These are phyloP conservation scores for Tamandua tetradactyla DNA, from an alignment of 2,797 vertebrate genomes.

Conservation along the genomic window DNA sequence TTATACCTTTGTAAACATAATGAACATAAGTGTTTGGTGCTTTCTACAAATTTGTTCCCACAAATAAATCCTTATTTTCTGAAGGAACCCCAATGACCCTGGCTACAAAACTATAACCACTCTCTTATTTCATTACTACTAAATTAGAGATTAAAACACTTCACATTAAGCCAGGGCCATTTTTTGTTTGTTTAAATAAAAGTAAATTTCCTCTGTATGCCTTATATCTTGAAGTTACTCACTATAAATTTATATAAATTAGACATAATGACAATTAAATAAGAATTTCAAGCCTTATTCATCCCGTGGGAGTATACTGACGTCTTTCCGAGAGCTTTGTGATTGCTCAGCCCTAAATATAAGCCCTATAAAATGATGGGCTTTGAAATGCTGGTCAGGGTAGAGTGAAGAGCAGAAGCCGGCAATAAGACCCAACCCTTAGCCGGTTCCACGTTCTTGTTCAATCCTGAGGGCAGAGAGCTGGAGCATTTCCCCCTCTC, in stretches of 20 bases:
- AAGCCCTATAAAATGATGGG: slow-evolving; percentile 92
- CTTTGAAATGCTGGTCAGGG: slow-evolving; percentile 86
- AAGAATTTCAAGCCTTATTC: slow-evolving; percentile 80
- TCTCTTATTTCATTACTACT: slow-evolving; percentile 37
- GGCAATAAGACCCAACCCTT: not conserved
- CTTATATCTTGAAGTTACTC: slow-evolving; percentile 65
- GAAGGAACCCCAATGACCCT: not conserved
- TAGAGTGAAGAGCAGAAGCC: slow-evolving; percentile 78
- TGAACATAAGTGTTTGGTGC: not conserved
- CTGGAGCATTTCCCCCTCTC: not conserved
- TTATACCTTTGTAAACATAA: not conserved
- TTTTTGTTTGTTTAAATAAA: slow-evolving; percentile 42
- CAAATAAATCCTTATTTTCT: slow-evolving; percentile 9
- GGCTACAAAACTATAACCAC: not conserved
- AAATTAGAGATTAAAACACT: slow-evolving; percentile 54
- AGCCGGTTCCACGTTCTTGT: slow-evolving; percentile 10
- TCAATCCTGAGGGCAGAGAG: slow-evolving; percentile 16
- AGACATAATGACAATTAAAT: slow-evolving; percentile 81
- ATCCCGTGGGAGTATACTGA: slow-evolving; percentile 87
- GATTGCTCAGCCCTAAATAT: slow-evolving; percentile 85
- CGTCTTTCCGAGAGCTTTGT: slow-evolving; percentile 91
- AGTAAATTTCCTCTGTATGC: slow-evolving; percentile 54
- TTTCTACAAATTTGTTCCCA: slow-evolving; percentile 13
- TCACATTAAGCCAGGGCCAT: not conserved
- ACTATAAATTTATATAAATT: slow-evolving; percentile 82